Evolutionary conservation across 2,888 invertebrate genomes (phyloP).

Genomic region (Campopleginae sp.): DNA sequence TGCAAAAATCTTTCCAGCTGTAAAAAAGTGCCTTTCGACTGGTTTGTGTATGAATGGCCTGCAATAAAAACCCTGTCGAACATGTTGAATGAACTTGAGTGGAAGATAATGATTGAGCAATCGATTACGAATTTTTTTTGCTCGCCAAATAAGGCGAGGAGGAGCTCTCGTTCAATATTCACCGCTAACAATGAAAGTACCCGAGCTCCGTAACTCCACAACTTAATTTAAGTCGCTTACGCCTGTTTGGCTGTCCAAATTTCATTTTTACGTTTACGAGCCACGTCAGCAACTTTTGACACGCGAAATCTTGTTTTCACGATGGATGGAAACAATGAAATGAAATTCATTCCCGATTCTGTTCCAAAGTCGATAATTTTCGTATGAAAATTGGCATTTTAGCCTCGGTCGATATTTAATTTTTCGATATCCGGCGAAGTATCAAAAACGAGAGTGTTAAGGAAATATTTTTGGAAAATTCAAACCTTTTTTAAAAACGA

Average conservation of each 20-base stretch:
- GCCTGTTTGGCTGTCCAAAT: not conserved
- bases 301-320: not conserved
- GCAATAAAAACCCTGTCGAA: not conserved
- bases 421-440: no score
- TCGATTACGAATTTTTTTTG: not conserved
- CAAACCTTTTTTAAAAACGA: not conserved
- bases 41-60: not conserved
- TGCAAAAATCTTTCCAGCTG: not conserved
- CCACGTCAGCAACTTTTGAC: not conserved
- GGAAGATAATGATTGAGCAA: not conserved
- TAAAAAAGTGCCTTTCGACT: not conserved
- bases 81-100: slow-evolving; percentile 16
- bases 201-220: not conserved
- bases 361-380: not conserved
- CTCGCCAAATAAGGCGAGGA: slow-evolving; percentile 13
- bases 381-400: not conserved
- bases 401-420: not conserved
- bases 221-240: not conserved
- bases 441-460: not conserved
- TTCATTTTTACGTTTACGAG: not conserved
- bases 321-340: not conserved
- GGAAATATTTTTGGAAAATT: not conserved
- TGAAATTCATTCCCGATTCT: not conserved
- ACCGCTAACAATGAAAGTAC: not conserved
- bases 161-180: slow-evolving; percentile 1